These are phyloP conservation scores for Stramonita haemastoma DNA, from an alignment of 2,888 invertebrate species.

Conservation along the genomic window DNA sequence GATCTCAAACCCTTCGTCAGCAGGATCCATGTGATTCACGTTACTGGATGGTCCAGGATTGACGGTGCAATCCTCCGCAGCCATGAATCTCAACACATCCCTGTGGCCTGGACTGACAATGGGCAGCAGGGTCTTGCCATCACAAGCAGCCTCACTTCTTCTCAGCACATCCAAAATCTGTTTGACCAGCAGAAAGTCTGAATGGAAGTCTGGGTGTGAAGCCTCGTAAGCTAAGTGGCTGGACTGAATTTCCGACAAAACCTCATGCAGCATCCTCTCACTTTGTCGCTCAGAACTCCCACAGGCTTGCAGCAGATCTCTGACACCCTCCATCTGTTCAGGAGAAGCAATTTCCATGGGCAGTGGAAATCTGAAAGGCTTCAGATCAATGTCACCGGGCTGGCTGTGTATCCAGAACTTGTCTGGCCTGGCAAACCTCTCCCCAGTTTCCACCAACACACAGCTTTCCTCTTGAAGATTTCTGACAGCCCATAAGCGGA, in stretches of 20 bases:
- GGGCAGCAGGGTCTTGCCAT: conserved; percentile 37
- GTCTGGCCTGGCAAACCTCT: background rate
- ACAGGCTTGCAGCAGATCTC: background rate
- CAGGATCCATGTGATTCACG: background rate
- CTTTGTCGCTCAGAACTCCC: conserved; percentile 5
- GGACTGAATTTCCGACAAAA: conserved; percentile 15
- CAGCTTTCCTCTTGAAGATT: background rate
- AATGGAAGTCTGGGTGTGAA: background rate
- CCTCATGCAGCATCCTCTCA: background rate
- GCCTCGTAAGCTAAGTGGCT: background rate
- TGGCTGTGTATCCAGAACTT: conserved; percentile 24
- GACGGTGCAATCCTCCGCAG: conserved; percentile 41
- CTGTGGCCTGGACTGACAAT: conserved; percentile 15
- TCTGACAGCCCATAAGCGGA: background rate
- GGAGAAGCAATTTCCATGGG: background rate
- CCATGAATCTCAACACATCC: conserved; percentile 37
- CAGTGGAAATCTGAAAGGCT: conserved; percentile 32
- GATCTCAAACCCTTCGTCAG: background rate
- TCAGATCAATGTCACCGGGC: conserved; percentile 11
- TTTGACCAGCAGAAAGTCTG: conserved; percentile 22
- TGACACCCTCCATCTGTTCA: background rate
- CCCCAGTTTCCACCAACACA: conserved; percentile 19
- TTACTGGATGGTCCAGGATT: background rate
- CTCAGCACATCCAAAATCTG: conserved; percentile 35
- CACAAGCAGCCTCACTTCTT: background rate